Evolutionary conservation across 1,140 invertebrate species (phyloP), one percentile per base, ranked within the genome.

Genomic region (Theocolax elegans): DNA sequence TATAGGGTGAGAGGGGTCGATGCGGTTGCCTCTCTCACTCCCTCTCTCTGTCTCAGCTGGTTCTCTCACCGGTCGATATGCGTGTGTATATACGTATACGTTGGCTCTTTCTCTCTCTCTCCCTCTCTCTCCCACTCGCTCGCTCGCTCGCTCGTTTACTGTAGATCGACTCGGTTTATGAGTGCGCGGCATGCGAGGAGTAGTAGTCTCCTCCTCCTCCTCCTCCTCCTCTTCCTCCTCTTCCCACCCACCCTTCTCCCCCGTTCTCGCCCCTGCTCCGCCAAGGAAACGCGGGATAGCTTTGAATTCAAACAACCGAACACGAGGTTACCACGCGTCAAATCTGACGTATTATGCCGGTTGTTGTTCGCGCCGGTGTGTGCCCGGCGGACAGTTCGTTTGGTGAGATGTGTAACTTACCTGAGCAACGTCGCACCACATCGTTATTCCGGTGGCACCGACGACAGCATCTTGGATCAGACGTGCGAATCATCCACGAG

Each of bases 301-400:
- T 83, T 86, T 75, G 80, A 86, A 86, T 86, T 85, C 83, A 85
- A 86, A 86, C 83, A 81, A 84, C 83, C 80, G 83, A 84, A 85
- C 85, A 86, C 85, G 69, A 85, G 83, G 85, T 86, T 85, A 84
- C 79, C 85, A 85, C 83, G 83, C 83, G 83, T 86, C 85, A 85
- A 85, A 85, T 83, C 81, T 86, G 83, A 84, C 83, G 83, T 83
- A 77, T 49, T 25, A 40, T 27, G 31, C 31, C 31, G 31, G 31
- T 10, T 35, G 4, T 35, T 10, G 31, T 6, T 35, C 4, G 8
- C 13, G 10, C 58, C 40, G 38, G 38, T 40, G 40, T 29, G 51
- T 25, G 35, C n/a, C n/a, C n/a, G n/a, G n/a, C n/a, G n/a, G n/a
- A n/a, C n/a, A n/a, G n/a, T n/a, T n/a, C n/a, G n/a, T n/a, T n/a